Percentiles rank a stretch among this genome's conserved stretches.
Conservation (phyloP, 2,888 invertebrate genomes). For the Noctua pronuba region DNA sequence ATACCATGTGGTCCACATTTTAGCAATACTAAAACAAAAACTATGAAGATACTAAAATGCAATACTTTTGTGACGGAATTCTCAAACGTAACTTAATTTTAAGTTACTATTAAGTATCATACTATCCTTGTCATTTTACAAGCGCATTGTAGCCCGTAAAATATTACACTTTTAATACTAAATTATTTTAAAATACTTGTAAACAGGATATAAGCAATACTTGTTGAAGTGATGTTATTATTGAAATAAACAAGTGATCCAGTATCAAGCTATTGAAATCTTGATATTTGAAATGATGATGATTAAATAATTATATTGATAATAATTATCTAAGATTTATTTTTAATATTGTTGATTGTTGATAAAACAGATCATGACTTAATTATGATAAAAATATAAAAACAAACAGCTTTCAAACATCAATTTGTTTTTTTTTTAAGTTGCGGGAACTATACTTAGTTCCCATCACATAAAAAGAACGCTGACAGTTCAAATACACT, state of each 20-base stretch:
- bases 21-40: not conserved
- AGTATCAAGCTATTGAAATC: conserved; percentile 4
- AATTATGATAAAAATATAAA: conserved; percentile 18
- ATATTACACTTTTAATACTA: not conserved
- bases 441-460: too few relatives aligned
- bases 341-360: not conserved
- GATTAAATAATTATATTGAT: not conserved
- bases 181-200: not conserved
- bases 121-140: not conserved
- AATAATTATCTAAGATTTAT: conserved; percentile 4
- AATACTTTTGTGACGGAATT: not conserved
- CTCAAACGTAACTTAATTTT: not conserved
- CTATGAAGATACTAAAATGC: too few relatives aligned
- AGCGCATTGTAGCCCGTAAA: not conserved
- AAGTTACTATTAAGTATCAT: not conserved
- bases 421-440: not conserved
- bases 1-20: conserved; percentile 11
- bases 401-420: not conserved
- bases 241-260: not conserved
- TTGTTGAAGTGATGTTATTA: not conserved
- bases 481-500: too few relatives aligned
- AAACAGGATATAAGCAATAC: not conserved
- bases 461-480: too few relatives aligned
- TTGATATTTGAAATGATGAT: conserved; percentile 8
- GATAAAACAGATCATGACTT: conserved; percentile 2